Conservation (phyloP, 2,113 vertebrate species). For the Megaceryle maxima region DNA sequence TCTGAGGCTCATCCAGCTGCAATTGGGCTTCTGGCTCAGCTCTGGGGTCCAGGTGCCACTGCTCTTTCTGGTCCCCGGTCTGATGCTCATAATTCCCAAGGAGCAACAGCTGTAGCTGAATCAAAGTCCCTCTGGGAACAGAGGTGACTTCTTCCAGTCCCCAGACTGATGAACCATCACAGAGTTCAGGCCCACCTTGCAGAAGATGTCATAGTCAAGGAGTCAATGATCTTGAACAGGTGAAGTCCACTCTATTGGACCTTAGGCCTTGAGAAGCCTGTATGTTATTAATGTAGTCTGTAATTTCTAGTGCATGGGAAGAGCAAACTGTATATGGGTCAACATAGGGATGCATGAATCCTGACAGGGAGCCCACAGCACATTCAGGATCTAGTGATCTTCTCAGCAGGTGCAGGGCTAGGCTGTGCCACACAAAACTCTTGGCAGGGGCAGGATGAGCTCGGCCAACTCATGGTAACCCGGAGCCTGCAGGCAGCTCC, state of each 20-base stretch:
- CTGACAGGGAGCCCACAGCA: background rate
- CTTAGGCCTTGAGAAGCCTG: background rate
- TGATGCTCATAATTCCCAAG: too few relatives aligned
- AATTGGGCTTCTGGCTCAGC: background rate
- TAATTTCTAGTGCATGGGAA: background rate
- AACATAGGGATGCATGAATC: background rate
- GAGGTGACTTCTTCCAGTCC: background rate
- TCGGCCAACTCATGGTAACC: background rate
- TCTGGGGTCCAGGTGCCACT: accelerated
- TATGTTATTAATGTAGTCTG: background rate
- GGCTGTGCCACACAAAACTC: background rate
- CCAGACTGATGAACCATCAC: accelerated
- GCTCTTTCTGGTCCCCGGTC: too few relatives aligned
- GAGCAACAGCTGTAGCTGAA: accelerated
- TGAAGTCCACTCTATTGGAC: accelerated
- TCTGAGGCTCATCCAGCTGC: too few relatives aligned
- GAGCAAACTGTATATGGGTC: accelerated
- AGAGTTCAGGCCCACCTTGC: background rate
- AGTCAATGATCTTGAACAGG: background rate
- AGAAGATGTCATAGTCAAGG: accelerated
- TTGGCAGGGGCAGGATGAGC: background rate
- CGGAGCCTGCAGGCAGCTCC: background rate
- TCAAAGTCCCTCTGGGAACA: background rate
- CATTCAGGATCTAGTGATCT: background rate
- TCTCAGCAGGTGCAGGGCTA: background rate